A percentile compares a stretch with the other conserved stretches of the same genome.
Evolutionary conservation across 2,797 vertebrate genomes (phyloP).

Genomic region (Acanthurus leucopareius): DNA sequence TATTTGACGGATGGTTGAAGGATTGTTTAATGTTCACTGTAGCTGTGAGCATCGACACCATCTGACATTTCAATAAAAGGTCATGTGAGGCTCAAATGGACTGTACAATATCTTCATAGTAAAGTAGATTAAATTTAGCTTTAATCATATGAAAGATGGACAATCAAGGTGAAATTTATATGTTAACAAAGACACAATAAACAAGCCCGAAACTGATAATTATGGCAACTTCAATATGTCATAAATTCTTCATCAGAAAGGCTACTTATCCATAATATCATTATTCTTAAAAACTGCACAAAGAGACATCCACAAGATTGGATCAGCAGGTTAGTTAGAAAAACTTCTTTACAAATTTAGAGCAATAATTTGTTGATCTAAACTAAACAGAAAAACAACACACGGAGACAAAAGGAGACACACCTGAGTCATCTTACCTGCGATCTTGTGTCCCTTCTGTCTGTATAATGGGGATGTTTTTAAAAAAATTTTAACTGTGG

Average conservation of each 20-base stretch:
- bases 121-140: not conserved
- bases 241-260: not conserved
- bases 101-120: not conserved
- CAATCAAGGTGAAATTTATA: not conserved
- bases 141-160: not conserved
- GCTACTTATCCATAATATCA: not conserved
- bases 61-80: not conserved
- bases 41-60: not conserved
- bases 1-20: not conserved
- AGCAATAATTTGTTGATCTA: not conserved
- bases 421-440: slow-evolving; percentile 33
- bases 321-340: not conserved
- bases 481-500: slow-evolving; percentile 46
- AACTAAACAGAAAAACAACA: not conserved
- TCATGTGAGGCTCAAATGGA: not conserved
- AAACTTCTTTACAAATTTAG: not conserved
- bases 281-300: slow-evolving; percentile 3
- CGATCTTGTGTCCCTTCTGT: slow-evolving; percentile 15
- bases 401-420: slow-evolving; percentile 12
- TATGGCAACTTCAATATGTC: not conserved
- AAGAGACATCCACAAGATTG: slow-evolving; percentile 15
- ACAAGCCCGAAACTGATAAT: not conserved
- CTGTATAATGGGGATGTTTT: slow-evolving; percentile 22
- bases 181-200: too few relatives aligned
- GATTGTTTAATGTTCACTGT: too few relatives aligned